Evolutionary conservation across 2,113 vertebrate species (phyloP).

Genomic region (Chloropsis hardwickii): DNA sequence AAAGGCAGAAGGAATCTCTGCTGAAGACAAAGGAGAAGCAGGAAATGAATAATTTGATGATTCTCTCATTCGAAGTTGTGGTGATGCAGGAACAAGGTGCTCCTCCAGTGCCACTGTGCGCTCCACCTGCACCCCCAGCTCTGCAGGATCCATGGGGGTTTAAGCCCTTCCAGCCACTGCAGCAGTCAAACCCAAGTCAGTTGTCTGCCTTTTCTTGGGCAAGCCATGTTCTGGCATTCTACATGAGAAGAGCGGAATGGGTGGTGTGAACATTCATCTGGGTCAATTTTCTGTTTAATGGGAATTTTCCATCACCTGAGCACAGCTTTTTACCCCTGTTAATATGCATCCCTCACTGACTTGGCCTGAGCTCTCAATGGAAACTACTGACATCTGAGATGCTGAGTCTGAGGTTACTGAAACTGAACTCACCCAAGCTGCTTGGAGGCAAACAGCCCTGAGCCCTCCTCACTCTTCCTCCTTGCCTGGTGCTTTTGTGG

Average conservation of each 20-base stretch:
- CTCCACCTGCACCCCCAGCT: not conserved
- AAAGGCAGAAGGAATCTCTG: not conserved
- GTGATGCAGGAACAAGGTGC: not conserved
- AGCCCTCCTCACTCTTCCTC: not conserved
- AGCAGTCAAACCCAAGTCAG: not conserved
- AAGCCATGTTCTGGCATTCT: not conserved
- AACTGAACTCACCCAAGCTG: not conserved
- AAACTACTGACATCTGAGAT: constrained; percentile 52
- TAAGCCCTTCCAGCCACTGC: not conserved
- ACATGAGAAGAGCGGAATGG: not conserved
- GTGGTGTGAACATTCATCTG: not conserved
- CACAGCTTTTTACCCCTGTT: not conserved
- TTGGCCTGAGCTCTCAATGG: constrained; percentile 23
- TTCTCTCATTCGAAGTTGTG: accelerated
- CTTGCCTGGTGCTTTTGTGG: not conserved
- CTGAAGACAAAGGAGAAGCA: not conserved
- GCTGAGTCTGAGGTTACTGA: constrained; percentile 47
- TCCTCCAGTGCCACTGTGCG: not conserved
- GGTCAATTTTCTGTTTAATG: not conserved
- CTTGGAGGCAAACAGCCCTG: not conserved
- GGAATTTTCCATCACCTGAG: not conserved
- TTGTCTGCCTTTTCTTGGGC: not conserved
- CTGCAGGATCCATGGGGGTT: not conserved
- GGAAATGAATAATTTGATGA: not conserved
- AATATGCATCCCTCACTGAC: not conserved